Conservation (phyloP, 1,140 invertebrate species). For the Asobara japonica region DNA sequence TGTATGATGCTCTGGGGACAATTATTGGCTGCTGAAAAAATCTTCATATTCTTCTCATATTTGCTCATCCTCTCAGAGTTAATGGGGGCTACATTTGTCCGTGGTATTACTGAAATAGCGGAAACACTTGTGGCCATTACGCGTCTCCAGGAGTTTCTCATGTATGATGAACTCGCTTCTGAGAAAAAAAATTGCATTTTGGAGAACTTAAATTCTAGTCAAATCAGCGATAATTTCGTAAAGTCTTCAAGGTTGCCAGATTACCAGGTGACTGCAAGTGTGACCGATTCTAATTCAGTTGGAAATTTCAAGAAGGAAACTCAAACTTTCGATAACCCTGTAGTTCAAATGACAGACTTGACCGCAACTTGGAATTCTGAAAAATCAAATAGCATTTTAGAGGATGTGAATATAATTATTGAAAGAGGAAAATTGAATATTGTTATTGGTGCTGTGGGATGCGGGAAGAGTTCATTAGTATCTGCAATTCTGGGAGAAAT, state of each 20-base stretch:
- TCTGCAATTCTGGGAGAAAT: constrained; percentile 75
- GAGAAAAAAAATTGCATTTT: constrained; percentile 22
- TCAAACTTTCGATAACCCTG: too few species aligned
- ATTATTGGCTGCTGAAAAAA: constrained; percentile 69
- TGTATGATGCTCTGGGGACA: constrained; percentile 68
- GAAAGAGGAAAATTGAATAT: constrained; percentile 69
- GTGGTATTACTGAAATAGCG: constrained; percentile 73
- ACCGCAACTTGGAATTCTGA: constrained; percentile 58
- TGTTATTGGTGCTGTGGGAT: constrained; percentile 73
- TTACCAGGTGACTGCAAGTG: too few species aligned
- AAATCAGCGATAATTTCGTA: too few species aligned
- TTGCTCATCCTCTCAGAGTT: constrained; percentile 73
- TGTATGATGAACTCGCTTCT: constrained; percentile 65
- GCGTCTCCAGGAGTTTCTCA: constrained; percentile 68
- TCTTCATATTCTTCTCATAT: constrained; percentile 74
- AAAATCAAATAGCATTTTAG: constrained; percentile 60
- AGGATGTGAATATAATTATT: constrained; percentile 66
- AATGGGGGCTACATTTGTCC: constrained; percentile 77
- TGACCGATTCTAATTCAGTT: too few species aligned
- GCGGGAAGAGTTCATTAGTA: constrained; percentile 72
- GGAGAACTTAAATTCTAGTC: too few species aligned
- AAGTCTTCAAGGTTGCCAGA: too few species aligned
- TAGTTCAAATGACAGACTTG: too few species aligned
- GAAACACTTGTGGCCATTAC: constrained; percentile 72
- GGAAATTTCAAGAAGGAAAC: too few species aligned